Evolutionary conservation across 2,113 vertebrate species (phyloP).

Genomic region (Halichoeres trimaculatus): DNA sequence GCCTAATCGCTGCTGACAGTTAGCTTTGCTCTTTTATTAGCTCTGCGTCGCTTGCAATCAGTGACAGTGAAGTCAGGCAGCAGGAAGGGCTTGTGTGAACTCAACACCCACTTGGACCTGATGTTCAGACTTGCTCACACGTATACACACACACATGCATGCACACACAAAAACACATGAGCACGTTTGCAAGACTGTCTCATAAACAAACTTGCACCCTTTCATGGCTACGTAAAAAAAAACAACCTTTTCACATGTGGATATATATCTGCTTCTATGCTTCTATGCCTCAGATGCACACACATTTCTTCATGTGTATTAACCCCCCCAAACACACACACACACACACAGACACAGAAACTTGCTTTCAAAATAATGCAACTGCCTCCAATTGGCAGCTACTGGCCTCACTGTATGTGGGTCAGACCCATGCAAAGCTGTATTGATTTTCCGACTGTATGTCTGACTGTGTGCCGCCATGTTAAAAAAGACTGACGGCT

Average conservation of each 20-base stretch:
- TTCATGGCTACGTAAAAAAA: slow-evolving; percentile 3
- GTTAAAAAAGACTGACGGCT: slow-evolving; percentile 68
- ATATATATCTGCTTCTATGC: background rate
- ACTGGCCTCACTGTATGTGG: slow-evolving; percentile 79
- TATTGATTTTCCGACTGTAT: slow-evolving; percentile 81
- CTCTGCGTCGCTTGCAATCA: slow-evolving; percentile 92
- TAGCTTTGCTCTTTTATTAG: slow-evolving; percentile 96
- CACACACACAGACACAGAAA: slow-evolving; percentile 2
- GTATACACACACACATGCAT: background rate
- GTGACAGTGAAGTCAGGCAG: slow-evolving; percentile 92
- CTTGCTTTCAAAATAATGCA: slow-evolving; percentile 55
- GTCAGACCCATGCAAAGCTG: slow-evolving; percentile 82
- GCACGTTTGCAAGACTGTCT: background rate
- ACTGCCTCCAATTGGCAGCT: slow-evolving; percentile 35
- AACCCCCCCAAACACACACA: background rate
- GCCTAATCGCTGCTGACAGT: slow-evolving; percentile 94
- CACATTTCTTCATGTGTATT: background rate
- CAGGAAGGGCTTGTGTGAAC: slow-evolving; percentile 88
- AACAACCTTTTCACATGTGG: background rate
- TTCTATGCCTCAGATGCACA: slow-evolving; percentile 2
- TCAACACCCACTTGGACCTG: slow-evolving; percentile 74
- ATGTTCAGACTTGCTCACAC: slow-evolving; percentile 46
- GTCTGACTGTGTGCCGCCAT: slow-evolving; percentile 69
- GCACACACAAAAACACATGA: slow-evolving; percentile 9
- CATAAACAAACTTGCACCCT: slow-evolving; percentile 27